Evolutionary conservation across 2,888 invertebrate species (phyloP).

Genomic region (Thera obeliscata): DNA sequence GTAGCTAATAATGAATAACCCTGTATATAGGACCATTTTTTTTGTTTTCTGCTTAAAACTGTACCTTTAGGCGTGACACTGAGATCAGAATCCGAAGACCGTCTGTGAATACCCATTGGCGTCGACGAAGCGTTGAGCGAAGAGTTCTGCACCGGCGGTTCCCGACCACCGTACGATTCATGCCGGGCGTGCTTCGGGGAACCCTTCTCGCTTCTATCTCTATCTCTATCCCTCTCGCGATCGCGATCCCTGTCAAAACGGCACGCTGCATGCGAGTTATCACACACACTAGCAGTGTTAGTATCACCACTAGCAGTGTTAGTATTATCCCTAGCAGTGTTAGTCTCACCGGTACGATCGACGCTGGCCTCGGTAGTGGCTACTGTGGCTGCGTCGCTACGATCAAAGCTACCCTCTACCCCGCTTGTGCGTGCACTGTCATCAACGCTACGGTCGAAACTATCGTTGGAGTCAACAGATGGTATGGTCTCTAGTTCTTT

Average conservation of each 20-base stretch:
- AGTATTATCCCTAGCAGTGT: slow-evolving; percentile 61
- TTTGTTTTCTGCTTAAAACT: too few relatives aligned
- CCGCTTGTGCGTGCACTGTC: slow-evolving; percentile 7
- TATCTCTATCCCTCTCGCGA: slow-evolving; percentile 66
- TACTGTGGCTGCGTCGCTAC: not conserved
- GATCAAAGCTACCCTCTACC: not conserved
- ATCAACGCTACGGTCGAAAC: slow-evolving; percentile 17
- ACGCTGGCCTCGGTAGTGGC: slow-evolving; percentile 6
- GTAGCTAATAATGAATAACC: too few relatives aligned
- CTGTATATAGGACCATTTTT: too few relatives aligned
- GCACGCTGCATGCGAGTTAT: slow-evolving; percentile 84
- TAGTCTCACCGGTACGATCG: slow-evolving; percentile 62
- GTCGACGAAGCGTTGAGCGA: slow-evolving; percentile 78
- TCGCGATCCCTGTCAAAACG: slow-evolving; percentile 68
- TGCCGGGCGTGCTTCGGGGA: slow-evolving; percentile 82
- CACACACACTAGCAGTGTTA: slow-evolving; percentile 82
- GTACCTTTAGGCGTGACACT: slow-evolving; percentile 96
- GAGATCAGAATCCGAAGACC: slow-evolving; percentile 97
- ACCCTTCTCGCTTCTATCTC: slow-evolving; percentile 57
- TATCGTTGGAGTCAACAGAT: slow-evolving; percentile 47
- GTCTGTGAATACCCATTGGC: slow-evolving; percentile 86
- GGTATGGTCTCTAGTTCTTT: slow-evolving; percentile 76
- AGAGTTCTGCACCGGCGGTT: slow-evolving; percentile 65
- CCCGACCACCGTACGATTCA: slow-evolving; percentile 82
- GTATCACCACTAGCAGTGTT: slow-evolving; percentile 49